Conservation (phyloP, 2,888 invertebrate genomes). For the Dyspetes luteomarginatus region DNA sequence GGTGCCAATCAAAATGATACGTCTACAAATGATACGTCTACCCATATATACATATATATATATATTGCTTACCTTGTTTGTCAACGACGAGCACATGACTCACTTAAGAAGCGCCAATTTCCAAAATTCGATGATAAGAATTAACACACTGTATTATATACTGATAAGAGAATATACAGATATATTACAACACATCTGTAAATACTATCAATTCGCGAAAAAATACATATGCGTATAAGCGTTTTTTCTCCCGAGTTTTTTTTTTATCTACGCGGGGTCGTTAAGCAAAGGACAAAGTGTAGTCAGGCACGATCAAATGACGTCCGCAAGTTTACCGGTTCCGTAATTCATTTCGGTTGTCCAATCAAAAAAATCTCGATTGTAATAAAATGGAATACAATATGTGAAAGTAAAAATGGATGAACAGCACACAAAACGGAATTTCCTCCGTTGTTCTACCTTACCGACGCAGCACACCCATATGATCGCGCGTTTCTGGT, state of each 20-base stretch:
- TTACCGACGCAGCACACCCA: neutral
- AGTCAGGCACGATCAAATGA: conserved; percentile 2
- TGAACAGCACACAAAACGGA: conserved; percentile 1
- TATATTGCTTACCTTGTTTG: conserved; percentile 53
- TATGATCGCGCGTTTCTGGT: neutral
- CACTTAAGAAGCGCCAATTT: conserved; percentile 9
- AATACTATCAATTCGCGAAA: too few species aligned
- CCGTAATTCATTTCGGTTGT: neutral
- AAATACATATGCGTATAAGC: too few species aligned
- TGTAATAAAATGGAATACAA: neutral
- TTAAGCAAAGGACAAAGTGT: neutral
- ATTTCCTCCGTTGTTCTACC: conserved; percentile 8
- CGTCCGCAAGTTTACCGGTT: conserved; percentile 46
- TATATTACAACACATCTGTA: neutral
- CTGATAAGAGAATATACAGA: neutral
- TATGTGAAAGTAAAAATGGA: neutral
- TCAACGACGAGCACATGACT: conserved; percentile 62
- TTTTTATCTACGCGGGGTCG: too few species aligned
- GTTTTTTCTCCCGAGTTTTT: too few species aligned
- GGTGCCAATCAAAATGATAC: neutral
- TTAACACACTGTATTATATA: neutral
- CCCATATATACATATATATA: conserved; percentile 20
- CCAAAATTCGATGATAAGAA: conserved; percentile 25
- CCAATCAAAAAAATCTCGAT: conserved; percentile 12
- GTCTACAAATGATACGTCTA: neutral